A percentile compares a stretch with the other conserved stretches of the same genome.
phyloP scores from a whole-genome alignment of 2,888 invertebrate genomes.

The Noctua pronuba region DNA sequence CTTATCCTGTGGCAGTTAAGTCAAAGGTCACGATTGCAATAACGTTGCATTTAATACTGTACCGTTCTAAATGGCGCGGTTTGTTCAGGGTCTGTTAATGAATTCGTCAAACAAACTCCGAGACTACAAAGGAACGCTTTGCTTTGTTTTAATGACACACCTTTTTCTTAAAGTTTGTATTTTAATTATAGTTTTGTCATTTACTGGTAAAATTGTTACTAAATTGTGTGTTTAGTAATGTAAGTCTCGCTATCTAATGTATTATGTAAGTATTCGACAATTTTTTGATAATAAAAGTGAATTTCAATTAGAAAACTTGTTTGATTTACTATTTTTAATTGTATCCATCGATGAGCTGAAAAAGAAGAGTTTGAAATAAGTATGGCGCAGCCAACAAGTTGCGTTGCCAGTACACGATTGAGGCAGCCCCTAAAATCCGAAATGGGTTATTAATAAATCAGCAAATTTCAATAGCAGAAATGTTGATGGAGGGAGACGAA shows the following conservation, averaged over 20 bases:
- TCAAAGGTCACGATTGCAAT: conserved; percentile 44
- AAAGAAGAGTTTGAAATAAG: not conserved
- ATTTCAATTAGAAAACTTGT: not conserved
- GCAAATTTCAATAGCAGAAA: not conserved
- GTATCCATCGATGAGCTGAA: not conserved
- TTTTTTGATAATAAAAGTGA: conserved; percentile 33
- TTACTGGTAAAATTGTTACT: conserved; percentile 4
- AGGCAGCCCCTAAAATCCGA: not conserved
- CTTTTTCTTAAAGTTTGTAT: conserved; percentile 11
- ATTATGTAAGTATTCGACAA: not conserved
- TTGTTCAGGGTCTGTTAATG: conserved; percentile 37
- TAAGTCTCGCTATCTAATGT: not conserved
- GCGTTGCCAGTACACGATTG: not conserved
- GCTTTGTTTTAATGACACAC: conserved; percentile 37
- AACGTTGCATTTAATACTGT: conserved; percentile 28
- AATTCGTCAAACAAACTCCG: conserved; percentile 43
- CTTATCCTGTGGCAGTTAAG: conserved; percentile 20
- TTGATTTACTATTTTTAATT: conserved; percentile 17
- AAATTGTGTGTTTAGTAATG: conserved; percentile 11
- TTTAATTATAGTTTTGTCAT: conserved; percentile 8
- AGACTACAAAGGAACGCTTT: conserved; percentile 43
- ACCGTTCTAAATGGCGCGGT: conserved; percentile 25
- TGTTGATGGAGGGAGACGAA: not conserved
- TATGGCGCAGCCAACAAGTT: not conserved
- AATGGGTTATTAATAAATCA: not conserved